A percentile compares a stretch with the other conserved stretches of the same genome.
phyloP scores from a whole-genome alignment of 2,888 invertebrate genomes.

The Chouioia cunea region DNA sequence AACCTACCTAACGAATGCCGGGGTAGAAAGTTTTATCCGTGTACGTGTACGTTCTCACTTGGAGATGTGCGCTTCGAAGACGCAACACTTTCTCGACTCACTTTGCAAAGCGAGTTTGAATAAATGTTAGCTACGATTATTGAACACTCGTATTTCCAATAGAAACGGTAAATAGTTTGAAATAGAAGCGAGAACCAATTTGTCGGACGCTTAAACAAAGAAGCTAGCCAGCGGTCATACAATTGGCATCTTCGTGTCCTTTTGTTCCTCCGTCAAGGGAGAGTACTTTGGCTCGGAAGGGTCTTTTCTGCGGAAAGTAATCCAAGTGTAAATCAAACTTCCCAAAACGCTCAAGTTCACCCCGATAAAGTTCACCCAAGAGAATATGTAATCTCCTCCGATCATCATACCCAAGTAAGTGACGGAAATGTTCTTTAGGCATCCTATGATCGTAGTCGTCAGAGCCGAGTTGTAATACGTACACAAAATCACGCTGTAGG shows the following conservation, averaged over 20 bases:
- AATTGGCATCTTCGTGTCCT: conserved; percentile 63
- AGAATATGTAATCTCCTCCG: conserved; percentile 97
- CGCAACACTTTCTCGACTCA: not conserved
- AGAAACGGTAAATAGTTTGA: too few species aligned
- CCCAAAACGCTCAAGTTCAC: conserved; percentile 94
- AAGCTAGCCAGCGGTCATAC: conserved; percentile 59
- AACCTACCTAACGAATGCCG: conserved; percentile 18
- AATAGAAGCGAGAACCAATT: too few species aligned
- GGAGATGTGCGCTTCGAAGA: conserved; percentile 23
- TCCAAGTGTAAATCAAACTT: conserved; percentile 88
- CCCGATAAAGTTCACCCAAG: conserved; percentile 94
- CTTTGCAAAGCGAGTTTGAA: not conserved
- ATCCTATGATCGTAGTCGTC: conserved; percentile 98
- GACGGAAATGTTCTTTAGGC: conserved; percentile 96
- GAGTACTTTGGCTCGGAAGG: conserved; percentile 59
- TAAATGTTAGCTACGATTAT: too few species aligned
- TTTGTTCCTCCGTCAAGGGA: conserved; percentile 54
- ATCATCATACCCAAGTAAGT: conserved; percentile 99
- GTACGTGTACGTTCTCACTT: conserved; percentile 17
- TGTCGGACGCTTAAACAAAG: conserved; percentile 18
- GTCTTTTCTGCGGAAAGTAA: conserved; percentile 82
- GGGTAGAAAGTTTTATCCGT: conserved; percentile 19
- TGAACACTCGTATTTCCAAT: too few species aligned
- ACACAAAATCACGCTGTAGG: conserved; percentile 95
- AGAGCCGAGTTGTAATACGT: conserved; percentile 97